Conservation (phyloP, 2,888 invertebrate species). For the Siphonodentalium dalli region DNA sequence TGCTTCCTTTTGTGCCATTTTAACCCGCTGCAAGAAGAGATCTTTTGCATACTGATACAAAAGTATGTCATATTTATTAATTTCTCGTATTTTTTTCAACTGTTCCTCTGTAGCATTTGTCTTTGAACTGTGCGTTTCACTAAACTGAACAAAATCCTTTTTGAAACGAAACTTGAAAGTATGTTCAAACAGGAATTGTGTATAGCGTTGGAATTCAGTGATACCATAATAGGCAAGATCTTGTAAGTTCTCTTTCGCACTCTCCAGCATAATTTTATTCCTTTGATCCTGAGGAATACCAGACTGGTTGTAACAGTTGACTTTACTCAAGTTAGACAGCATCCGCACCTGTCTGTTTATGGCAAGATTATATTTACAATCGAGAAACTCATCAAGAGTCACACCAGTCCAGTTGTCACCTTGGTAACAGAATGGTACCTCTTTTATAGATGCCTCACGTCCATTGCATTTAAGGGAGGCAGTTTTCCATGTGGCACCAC, state of each 20-base stretch:
- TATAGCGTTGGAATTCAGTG: conserved; percentile 86
- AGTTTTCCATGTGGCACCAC: conserved; percentile 96
- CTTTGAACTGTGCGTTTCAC: conserved; percentile 84
- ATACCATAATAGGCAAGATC: conserved; percentile 96
- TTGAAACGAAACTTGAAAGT: conserved; percentile 55
- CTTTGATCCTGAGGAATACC: conserved; percentile 38
- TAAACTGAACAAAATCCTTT: conserved; percentile 82
- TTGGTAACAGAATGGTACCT: conserved; percentile 75
- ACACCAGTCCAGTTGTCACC: conserved; percentile 79
- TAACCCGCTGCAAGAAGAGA: conserved; percentile 74
- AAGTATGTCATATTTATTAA: conserved; percentile 90
- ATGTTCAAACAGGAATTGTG: conserved; percentile 63
- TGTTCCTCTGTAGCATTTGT: conserved; percentile 79
- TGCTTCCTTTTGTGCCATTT: no score
- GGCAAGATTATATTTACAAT: conserved; percentile 92
- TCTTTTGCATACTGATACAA: conserved; percentile 92
- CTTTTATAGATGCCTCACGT: conserved; percentile 77
- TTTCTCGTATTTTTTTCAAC: conserved; percentile 76
- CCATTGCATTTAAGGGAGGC: conserved; percentile 73
- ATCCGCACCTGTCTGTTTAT: conserved; percentile 96
- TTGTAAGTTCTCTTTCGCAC: conserved; percentile 92
- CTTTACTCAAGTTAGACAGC: conserved; percentile 92
- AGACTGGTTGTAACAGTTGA: conserved; percentile 87
- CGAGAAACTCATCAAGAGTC: conserved; percentile 86
- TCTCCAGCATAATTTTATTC: conserved; percentile 80